Conservation (phyloP, 2,113 vertebrate genomes). For the Antidorcas marsupialis region DNA sequence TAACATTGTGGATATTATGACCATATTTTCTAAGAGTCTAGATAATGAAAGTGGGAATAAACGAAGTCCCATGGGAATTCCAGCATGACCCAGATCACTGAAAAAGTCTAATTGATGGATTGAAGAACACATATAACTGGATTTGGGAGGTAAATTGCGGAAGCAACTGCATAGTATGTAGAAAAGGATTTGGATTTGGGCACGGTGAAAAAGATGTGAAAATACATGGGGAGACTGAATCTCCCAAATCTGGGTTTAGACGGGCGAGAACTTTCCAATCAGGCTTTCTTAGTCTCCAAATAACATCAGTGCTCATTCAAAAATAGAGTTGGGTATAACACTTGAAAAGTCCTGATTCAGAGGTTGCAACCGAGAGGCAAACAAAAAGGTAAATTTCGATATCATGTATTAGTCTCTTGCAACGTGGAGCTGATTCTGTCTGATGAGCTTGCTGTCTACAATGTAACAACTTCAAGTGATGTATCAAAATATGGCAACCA, state of each 20-base stretch:
- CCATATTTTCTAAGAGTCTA: background rate
- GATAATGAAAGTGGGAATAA: background rate
- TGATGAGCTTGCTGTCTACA: background rate
- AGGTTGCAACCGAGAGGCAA: background rate
- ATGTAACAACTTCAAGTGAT: background rate
- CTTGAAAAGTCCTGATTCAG: background rate
- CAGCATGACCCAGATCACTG: background rate
- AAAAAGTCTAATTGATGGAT: background rate
- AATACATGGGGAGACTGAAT: background rate
- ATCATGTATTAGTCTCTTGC: background rate
- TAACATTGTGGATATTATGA: background rate
- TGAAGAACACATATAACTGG: background rate
- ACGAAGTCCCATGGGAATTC: background rate
- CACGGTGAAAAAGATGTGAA: background rate
- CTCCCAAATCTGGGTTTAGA: background rate
- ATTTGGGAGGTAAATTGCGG: background rate
- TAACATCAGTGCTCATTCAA: background rate
- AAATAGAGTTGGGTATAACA: background rate
- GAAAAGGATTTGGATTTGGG: background rate
- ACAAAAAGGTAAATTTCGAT: background rate
- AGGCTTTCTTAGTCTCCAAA: background rate
- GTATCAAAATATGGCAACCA: background rate
- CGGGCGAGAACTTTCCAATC: background rate
- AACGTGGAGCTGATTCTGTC: background rate
- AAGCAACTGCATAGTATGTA: background rate